phyloP scores from a whole-genome alignment of 2,113 vertebrate genomes.

The Hippocampus guttulatus region DNA sequence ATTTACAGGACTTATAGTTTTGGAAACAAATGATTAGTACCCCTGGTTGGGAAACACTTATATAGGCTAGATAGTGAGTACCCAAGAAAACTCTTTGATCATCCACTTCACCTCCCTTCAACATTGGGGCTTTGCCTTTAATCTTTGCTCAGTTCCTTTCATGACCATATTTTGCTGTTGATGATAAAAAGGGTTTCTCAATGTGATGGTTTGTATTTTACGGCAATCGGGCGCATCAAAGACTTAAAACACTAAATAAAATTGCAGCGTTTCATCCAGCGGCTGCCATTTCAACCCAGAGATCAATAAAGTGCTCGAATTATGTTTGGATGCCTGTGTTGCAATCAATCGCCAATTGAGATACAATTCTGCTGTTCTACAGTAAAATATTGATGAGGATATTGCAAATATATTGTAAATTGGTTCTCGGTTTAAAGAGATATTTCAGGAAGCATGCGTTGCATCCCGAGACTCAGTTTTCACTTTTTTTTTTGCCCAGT shows the following conservation, averaged over 20 bases:
- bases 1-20: too few relatives aligned
- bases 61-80: background rate
- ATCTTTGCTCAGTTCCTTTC: conserved; percentile 28
- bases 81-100: conserved; percentile 42
- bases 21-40: too few relatives aligned
- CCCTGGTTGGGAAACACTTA: too few relatives aligned
- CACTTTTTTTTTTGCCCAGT: conserved; percentile 4
- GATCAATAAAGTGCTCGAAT: conserved; percentile 37
- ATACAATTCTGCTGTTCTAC: conserved; percentile 13
- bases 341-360: conserved; percentile 25
- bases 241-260: too few relatives aligned
- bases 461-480: conserved; percentile 13
- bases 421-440: background rate
- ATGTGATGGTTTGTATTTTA: conserved; percentile 14
- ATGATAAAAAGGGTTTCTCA: conserved; percentile 11
- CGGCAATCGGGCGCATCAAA: too few relatives aligned
- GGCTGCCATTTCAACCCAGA: background rate
- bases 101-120: conserved; percentile 41
- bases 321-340: conserved; percentile 20
- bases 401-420: background rate
- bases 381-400: background rate
- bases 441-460: background rate
- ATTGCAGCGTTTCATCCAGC: background rate
- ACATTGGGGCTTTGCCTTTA: conserved; percentile 25
- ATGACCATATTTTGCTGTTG: conserved; percentile 4